Evolutionary conservation across 2,113 vertebrate species (phyloP).

Genomic region (Esox niger): DNA sequence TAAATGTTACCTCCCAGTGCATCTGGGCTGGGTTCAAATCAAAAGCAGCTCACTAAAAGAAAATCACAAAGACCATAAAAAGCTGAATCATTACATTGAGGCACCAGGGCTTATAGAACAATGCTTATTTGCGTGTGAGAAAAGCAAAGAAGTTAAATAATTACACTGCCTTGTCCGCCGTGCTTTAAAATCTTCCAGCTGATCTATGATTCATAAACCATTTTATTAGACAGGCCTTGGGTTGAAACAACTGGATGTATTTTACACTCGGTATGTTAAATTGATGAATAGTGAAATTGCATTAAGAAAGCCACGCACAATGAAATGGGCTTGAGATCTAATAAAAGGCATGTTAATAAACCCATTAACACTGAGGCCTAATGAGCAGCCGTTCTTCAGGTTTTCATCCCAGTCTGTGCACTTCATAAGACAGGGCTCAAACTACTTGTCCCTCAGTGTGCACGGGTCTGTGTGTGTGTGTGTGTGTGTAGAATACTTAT

Average conservation of each 20-base stretch:
- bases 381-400: conserved; percentile 13
- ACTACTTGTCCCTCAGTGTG: background rate
- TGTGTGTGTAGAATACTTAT: background rate
- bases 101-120: conserved; percentile 5
- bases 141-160: conserved; percentile 27
- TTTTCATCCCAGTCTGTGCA: conserved; percentile 11
- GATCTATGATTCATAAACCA: conserved; percentile 14
- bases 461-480: conserved; percentile 3
- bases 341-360: conserved; percentile 33
- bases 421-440: background rate
- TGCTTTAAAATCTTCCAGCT: conserved; percentile 10
- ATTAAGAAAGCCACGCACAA: conserved; percentile 12
- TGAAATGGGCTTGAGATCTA: conserved; percentile 24
- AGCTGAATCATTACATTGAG: background rate
- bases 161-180: background rate
- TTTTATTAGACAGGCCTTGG: conserved; percentile 8
- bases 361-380: conserved; percentile 12
- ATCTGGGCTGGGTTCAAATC: conserved; percentile 9
- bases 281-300: conserved; percentile 16
- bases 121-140: background rate
- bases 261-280: conserved; percentile 16
- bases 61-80: conserved; percentile 13
- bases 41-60: conserved; percentile 16
- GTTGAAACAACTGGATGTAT: background rate
- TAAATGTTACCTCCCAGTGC: conserved; percentile 9